phyloP scores from a whole-genome alignment of 2,113 vertebrate species.

The Acrocephalus arundinaceus region DNA sequence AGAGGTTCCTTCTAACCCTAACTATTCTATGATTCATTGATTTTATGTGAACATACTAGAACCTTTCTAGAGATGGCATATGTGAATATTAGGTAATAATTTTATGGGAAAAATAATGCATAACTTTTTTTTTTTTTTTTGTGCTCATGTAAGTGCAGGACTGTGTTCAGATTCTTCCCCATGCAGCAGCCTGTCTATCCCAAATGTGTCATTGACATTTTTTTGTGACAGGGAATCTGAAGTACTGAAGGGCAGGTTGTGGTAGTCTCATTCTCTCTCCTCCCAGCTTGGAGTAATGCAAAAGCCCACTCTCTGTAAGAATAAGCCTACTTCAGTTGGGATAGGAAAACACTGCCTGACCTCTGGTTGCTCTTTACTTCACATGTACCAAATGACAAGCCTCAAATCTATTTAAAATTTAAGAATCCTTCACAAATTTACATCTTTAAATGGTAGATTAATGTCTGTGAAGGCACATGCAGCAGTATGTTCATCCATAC shows the following conservation, averaged over 20 bases:
- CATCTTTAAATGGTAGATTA: neutral
- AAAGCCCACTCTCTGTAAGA: neutral
- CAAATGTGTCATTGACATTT: neutral
- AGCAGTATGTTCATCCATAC: neutral
- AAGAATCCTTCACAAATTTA: neutral
- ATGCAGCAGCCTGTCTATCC: neutral
- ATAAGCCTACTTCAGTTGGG: neutral
- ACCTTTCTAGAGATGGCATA: neutral
- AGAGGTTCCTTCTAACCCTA: neutral
- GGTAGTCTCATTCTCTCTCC: neutral
- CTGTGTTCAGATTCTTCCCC: neutral
- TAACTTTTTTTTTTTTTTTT: neutral
- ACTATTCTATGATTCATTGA: neutral
- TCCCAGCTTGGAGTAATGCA: neutral
- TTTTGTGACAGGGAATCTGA: neutral
- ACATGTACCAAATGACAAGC: neutral
- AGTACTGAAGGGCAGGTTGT: neutral
- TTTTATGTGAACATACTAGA: neutral
- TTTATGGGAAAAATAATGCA: neutral
- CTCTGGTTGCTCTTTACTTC: neutral
- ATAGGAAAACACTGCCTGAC: neutral
- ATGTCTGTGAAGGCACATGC: fast-evolving
- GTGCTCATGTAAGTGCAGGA: neutral
- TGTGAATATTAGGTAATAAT: neutral
- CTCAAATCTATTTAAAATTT: neutral